phyloP scores from a whole-genome alignment of 2,888 invertebrate species.

The Ormyrus pomaceus region DNA sequence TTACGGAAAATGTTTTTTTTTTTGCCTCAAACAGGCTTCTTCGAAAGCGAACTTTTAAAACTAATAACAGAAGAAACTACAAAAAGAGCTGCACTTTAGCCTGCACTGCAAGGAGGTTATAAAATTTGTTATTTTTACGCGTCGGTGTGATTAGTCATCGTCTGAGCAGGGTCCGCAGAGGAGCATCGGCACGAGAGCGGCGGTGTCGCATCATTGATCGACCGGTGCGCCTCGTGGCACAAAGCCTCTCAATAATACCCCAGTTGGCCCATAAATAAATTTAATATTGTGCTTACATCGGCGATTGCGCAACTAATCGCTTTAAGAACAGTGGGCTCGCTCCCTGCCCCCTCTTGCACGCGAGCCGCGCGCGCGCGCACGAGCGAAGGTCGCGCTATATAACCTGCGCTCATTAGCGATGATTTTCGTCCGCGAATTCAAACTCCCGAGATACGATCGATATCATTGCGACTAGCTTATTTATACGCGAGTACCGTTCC shows the following conservation, averaged over 20 bases:
- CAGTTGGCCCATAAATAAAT: slow-evolving; percentile 65
- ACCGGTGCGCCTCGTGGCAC: slow-evolving; percentile 6
- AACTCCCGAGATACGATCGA: slow-evolving; percentile 18
- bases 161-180: background rate
- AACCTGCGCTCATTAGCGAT: slow-evolving; percentile 53
- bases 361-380: slow-evolving; percentile 28
- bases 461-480: background rate
- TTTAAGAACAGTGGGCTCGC: slow-evolving; percentile 52
- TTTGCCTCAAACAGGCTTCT: too few relatives aligned
- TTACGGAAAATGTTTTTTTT: background rate
- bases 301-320: slow-evolving; percentile 65
- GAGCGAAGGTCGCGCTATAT: slow-evolving; percentile 56
- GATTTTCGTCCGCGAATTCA: slow-evolving; percentile 33
- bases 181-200: background rate
- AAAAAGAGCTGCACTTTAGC: too few relatives aligned
- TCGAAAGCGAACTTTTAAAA: too few relatives aligned
- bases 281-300: slow-evolving; percentile 68
- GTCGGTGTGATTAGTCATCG: background rate
- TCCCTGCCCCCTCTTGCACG: background rate
- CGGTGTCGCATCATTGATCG: slow-evolving; percentile 56
- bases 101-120: too few relatives aligned
- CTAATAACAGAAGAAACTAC: too few relatives aligned
- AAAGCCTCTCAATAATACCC: slow-evolving; percentile 56
- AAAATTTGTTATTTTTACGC: too few relatives aligned
- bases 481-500: slow-evolving; percentile 30